Conservation (phyloP, 2,888 invertebrate species). For the Erannis defoliaria region DNA sequence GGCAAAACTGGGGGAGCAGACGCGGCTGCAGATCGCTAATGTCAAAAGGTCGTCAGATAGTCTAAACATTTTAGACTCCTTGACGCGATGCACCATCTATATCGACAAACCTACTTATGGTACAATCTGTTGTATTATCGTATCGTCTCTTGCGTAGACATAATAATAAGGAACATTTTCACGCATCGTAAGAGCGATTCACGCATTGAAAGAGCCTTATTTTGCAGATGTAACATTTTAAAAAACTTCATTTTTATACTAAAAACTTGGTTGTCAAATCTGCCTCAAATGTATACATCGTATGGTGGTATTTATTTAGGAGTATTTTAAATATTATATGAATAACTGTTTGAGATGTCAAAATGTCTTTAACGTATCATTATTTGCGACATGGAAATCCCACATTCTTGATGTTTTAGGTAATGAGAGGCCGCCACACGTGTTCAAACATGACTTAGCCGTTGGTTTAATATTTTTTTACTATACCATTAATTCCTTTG, state of each 20-base stretch:
- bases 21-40: constrained; percentile 50
- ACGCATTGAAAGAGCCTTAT: no score
- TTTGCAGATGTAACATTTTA: no score
- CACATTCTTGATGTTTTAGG: constrained; percentile 19
- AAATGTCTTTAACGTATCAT: constrained; percentile 26
- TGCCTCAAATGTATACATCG: not conserved
- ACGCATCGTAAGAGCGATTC: no score
- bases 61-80: constrained; percentile 51
- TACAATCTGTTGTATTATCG: not conserved
- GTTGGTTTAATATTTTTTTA: not conserved
- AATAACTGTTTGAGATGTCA: constrained; percentile 16
- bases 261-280: no score
- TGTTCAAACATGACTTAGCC: constrained; percentile 4
- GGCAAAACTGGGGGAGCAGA: constrained; percentile 43
- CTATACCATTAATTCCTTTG: no score
- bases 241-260: no score
- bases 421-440: constrained; percentile 4
- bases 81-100: constrained; percentile 14
- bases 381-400: constrained; percentile 27
- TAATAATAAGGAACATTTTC: no score
- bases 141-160: not conserved
- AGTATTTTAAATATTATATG: constrained; percentile 4
- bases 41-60: constrained; percentile 56
- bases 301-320: constrained; percentile 1
- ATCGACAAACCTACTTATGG: not conserved